Conservation (phyloP, 2,113 vertebrate genomes). For the Megaceryle torquata region DNA sequence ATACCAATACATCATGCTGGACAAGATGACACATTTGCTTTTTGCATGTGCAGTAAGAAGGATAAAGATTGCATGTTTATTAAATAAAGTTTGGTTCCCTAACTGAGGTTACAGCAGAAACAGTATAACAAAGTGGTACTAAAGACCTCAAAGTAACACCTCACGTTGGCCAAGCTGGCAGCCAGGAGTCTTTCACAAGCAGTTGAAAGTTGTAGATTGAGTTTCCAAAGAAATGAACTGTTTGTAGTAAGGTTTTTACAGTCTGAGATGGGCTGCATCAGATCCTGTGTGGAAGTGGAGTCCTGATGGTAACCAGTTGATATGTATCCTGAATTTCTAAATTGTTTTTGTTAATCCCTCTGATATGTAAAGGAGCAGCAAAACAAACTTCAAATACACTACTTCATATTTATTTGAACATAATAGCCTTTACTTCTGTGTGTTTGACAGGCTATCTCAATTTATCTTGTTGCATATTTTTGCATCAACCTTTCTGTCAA, state of each 20-base stretch:
- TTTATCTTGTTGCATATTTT: not conserved
- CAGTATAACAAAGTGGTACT: fast-evolving
- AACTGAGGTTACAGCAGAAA: not conserved
- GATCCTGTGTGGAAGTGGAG: not conserved
- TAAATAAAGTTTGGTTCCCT: not conserved
- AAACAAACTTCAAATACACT: not conserved
- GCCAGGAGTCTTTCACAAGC: not conserved
- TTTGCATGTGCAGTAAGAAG: not conserved
- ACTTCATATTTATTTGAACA: not conserved
- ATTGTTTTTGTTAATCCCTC: not conserved
- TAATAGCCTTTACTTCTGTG: not conserved
- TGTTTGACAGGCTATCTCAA: not conserved
- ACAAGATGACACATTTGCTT: not conserved
- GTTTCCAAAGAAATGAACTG: not conserved
- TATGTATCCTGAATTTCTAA: not conserved
- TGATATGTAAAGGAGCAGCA: not conserved
- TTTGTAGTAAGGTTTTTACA: not conserved
- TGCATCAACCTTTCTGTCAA: not conserved
- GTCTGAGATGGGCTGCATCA: not conserved
- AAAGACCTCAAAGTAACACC: not conserved
- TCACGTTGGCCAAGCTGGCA: not conserved
- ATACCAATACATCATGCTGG: not conserved
- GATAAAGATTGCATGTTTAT: not conserved
- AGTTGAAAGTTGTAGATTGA: not conserved
- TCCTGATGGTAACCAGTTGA: not conserved